Percentiles rank a stretch among this genome's conserved stretches.
These are phyloP conservation scores for Cynaeus angustus DNA, from an alignment of 2,888 invertebrate species.

Conservation along the genomic window DNA sequence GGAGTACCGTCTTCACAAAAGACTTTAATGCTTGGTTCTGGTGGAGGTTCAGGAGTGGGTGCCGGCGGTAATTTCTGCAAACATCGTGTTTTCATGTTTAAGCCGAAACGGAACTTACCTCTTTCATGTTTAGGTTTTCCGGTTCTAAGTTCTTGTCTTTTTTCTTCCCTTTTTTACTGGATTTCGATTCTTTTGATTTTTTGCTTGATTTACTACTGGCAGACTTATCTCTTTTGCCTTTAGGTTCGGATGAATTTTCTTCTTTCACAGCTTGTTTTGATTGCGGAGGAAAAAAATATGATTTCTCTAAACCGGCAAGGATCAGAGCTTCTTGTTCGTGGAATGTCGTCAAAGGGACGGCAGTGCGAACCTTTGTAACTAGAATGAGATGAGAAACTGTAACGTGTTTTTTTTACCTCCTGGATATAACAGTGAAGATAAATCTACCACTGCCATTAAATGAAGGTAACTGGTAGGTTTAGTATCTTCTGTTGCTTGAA, in stretches of 20 bases:
- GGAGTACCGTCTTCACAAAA: conserved; percentile 64
- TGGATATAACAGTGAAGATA: conserved; percentile 67
- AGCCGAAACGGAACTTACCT: conserved; percentile 15
- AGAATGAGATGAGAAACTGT: conserved; percentile 22
- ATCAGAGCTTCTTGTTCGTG: conserved; percentile 63
- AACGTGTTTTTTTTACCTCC: conserved; percentile 58
- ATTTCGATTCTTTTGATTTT: conserved; percentile 39
- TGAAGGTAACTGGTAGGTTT: conserved; percentile 62
- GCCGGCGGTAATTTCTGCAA: conserved; percentile 11
- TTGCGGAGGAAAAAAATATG: conserved; percentile 64
- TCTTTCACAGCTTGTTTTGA: conserved; percentile 10
- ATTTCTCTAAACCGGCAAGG: conserved; percentile 63
- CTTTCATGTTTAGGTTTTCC: conserved; percentile 32
- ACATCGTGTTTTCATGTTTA: neutral
- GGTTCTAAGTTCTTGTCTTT: neutral
- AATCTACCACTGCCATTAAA: conserved; percentile 66
- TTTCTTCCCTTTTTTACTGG: conserved; percentile 35
- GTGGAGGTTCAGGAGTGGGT: conserved; percentile 50
- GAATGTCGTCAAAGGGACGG: conserved; percentile 64
- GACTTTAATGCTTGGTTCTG: conserved; percentile 64
- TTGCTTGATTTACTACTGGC: conserved; percentile 36
- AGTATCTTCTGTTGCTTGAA: too few relatives aligned
- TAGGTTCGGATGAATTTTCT: neutral
- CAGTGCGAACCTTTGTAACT: conserved; percentile 64
- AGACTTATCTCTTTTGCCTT: conserved; percentile 43